Conservation (phyloP, 64 coral and sea anemone species). For the Stylophora pistillata region DNA sequence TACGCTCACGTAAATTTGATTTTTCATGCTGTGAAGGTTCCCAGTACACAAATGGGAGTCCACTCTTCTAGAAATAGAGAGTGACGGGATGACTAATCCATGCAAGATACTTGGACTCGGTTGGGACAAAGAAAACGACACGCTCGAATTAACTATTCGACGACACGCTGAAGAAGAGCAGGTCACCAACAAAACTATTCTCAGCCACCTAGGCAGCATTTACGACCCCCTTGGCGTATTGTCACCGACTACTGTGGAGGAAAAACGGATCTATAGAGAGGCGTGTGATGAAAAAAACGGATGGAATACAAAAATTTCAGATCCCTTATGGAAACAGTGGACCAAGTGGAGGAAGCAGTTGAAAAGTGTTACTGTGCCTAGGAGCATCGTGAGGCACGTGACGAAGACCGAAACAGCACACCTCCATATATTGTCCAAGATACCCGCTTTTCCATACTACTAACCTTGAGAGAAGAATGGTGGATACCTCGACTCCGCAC, state of each 20-base stretch:
- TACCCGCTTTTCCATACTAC: too few species aligned
- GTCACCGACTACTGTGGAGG: background rate
- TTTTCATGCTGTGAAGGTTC: too few species aligned
- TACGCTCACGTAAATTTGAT: too few species aligned
- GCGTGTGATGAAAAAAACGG: constrained; percentile 1
- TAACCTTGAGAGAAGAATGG: too few species aligned
- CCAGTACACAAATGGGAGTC: background rate
- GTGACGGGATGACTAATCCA: background rate
- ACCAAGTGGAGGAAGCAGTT: constrained; percentile 26
- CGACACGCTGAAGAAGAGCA: background rate
- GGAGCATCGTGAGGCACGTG: constrained; percentile 8
- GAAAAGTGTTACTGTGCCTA: background rate
- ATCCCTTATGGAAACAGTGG: background rate
- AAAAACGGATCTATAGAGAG: constrained; percentile 6
- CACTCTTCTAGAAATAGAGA: background rate
- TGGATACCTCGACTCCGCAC: too few species aligned
- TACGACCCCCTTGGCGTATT: constrained; percentile 12
- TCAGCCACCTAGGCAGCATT: background rate
- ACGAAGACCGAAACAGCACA: background rate
- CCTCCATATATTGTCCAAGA: constrained; percentile 36
- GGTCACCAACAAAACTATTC: constrained; percentile 1
- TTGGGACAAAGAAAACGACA: constrained; percentile 6
- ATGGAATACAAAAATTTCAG: background rate
- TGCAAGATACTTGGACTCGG: background rate
- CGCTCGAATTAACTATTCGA: background rate